Evolutionary conservation across 2,888 invertebrate species (phyloP).

Genomic region (Melinaea menophilus): DNA sequence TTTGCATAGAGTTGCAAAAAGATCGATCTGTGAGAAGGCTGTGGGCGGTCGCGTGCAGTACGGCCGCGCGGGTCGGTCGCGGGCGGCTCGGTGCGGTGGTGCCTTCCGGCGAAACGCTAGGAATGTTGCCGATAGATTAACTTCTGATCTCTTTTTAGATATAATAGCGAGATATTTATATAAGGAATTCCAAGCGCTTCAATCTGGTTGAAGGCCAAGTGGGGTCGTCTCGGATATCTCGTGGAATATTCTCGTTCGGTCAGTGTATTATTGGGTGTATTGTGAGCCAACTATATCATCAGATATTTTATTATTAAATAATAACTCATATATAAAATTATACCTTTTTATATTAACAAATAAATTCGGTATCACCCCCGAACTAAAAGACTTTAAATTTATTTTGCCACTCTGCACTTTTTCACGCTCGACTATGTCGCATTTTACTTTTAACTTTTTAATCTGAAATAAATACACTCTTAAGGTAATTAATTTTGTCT

Average conservation of each 20-base stretch:
- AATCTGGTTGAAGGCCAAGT: conserved; percentile 70
- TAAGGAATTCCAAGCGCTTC: conserved; percentile 74
- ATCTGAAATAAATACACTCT: no score
- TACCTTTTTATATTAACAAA: neutral
- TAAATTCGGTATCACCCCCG: no score
- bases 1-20: conserved; percentile 49
- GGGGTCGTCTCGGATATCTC: conserved; percentile 41
- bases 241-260: conserved; percentile 6
- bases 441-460: no score
- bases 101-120: conserved; percentile 76
- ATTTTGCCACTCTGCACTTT: no score
- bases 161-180: conserved; percentile 72
- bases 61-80: conserved; percentile 45
- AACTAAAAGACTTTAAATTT: no score
- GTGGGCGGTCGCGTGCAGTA: conserved; percentile 62
- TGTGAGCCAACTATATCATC: neutral
- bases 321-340: neutral
- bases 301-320: neutral
- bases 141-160: conserved; percentile 78
- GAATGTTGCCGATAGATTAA: conserved; percentile 78
- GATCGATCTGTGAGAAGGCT: conserved; percentile 63
- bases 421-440: no score
- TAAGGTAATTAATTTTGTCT: no score
- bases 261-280: conserved; percentile 9
- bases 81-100: conserved; percentile 43